Evolutionary conservation across 92 coral and sea anemone species (phyloP).

Genomic region (Anthopleura xanthogrammica): DNA sequence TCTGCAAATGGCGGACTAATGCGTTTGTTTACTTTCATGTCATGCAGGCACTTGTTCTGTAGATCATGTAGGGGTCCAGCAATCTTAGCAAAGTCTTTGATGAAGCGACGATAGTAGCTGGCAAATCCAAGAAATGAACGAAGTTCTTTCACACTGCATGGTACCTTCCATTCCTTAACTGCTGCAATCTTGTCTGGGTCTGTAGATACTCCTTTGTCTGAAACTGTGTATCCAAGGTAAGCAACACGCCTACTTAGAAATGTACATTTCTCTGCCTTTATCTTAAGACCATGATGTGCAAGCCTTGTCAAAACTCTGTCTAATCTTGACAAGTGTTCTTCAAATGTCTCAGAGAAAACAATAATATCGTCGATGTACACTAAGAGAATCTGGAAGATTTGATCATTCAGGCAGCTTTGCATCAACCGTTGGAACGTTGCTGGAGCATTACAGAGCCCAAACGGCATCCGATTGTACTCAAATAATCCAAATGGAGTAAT

Average conservation of each 20-base stretch:
- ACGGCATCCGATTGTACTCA: slow-evolving; percentile 23
- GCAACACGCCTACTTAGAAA: slow-evolving; percentile 30
- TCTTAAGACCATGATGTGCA: slow-evolving; percentile 28
- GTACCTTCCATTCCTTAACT: slow-evolving; percentile 30
- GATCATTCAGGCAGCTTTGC: slow-evolving; percentile 39
- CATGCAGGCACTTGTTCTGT: slow-evolving; percentile 37
- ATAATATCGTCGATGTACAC: slow-evolving; percentile 23
- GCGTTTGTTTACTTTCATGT: no score
- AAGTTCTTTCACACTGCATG: slow-evolving; percentile 35
- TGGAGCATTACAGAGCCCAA: slow-evolving; percentile 31
- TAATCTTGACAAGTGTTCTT: slow-evolving; percentile 28
- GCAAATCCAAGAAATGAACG: slow-evolving; percentile 57
- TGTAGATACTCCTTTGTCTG: slow-evolving; percentile 32
- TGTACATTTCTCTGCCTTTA: slow-evolving; percentile 34
- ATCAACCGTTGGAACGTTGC: slow-evolving; percentile 35
- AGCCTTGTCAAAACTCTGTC: slow-evolving; percentile 22
- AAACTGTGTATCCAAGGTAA: slow-evolving; percentile 40
- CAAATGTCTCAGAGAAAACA: slow-evolving; percentile 26
- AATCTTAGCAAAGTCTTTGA: slow-evolving; percentile 41
- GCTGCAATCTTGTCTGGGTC: slow-evolving; percentile 38
- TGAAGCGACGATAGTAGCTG: slow-evolving; percentile 43
- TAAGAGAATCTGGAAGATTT: slow-evolving; percentile 35
- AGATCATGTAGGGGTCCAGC: slow-evolving; percentile 58
- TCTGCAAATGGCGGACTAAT: no score
- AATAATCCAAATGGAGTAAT: neutral